Evolutionary conservation across 2,888 invertebrate species (phyloP).

Genomic region (Halocaridina rubra): DNA sequence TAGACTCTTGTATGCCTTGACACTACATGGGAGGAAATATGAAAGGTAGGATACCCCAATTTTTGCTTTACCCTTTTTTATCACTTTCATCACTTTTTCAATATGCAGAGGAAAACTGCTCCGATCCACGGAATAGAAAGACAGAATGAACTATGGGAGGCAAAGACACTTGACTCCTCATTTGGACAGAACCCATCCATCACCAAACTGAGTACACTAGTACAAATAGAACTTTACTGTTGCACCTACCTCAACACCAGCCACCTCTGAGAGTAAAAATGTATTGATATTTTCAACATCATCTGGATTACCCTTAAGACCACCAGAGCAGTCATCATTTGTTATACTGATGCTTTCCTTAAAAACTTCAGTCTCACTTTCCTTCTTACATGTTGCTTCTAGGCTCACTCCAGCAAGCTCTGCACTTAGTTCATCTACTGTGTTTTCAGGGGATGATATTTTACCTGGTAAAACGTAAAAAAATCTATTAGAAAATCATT

Average conservation of each 20-base stretch:
- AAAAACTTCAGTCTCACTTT: background rate
- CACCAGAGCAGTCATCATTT: background rate
- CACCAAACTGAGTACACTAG: background rate
- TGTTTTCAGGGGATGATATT: background rate
- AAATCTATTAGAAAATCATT: background rate
- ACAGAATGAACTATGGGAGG: too few relatives aligned
- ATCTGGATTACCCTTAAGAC: slow-evolving; percentile 7
- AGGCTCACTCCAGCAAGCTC: background rate
- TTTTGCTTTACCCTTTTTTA: too few relatives aligned
- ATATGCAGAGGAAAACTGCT: too few relatives aligned
- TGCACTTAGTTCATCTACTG: slow-evolving; percentile 10
- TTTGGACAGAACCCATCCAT: too few relatives aligned
- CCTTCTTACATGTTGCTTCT: background rate
- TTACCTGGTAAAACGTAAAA: background rate
- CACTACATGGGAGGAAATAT: too few relatives aligned
- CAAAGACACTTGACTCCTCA: too few relatives aligned
- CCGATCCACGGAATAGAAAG: too few relatives aligned
- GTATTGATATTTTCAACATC: background rate
- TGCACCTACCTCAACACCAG: slow-evolving; percentile 4
- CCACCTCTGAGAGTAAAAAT: slow-evolving; percentile 7
- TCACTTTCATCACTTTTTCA: too few relatives aligned
- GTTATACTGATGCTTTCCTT: background rate
- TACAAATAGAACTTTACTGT: background rate
- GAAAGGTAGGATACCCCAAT: too few relatives aligned
- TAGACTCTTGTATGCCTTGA: too few relatives aligned